Base-by-base conservation (phyloP, 2,797 vertebrate genomes). In the Bradypodion ventrale region DNA sequence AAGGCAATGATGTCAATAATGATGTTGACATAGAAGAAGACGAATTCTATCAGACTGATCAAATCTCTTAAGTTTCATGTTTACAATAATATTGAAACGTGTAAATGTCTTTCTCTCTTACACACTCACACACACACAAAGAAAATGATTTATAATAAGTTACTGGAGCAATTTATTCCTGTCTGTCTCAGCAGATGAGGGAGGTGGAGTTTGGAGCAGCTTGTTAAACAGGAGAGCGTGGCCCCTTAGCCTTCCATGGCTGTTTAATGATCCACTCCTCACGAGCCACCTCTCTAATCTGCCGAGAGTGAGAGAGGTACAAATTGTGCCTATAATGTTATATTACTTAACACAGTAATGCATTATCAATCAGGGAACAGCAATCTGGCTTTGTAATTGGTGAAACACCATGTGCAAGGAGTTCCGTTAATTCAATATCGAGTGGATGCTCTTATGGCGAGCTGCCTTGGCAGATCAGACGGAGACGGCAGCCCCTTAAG, bases 251-350 rank as follows among this genome's bases (percentile, higher is more conserved):
- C 95, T 94, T 92, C 88, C 76, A 85, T 89, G 93, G 94, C 93
- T 96, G 95, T 94, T 96, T 96, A 96, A 96, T 95, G 95, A 96
- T 94, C 95, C 95, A 92, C 94, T 95, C 93, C 92, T 95, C 92
- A 37, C 91, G 93, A 95, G 94, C 94, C 94, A 95, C 95, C 95
- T 96, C 94, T 96, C 94, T 96, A 95, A 96, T 96, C 95, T 95
- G 90, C 89, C 79, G 94, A 95, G 94, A 96, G 78, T 85, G 84
- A 85, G 91, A 93, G 95, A 94, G 94, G 94, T 94, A 95, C 95
- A 96, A 96, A 96, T 96, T 96, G 95, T 95, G 93, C 96, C 95
- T 95, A 95, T 96, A 96, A 96, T 95, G 94, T 95, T 96, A 95
- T 95, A 96, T 96, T 96, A 96, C 95, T 96, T 96, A 96, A 95